Evolutionary conservation across 2,113 vertebrate species (phyloP), one percentile per base, ranked within the genome.

Genomic region (Gavia stellata): DNA sequence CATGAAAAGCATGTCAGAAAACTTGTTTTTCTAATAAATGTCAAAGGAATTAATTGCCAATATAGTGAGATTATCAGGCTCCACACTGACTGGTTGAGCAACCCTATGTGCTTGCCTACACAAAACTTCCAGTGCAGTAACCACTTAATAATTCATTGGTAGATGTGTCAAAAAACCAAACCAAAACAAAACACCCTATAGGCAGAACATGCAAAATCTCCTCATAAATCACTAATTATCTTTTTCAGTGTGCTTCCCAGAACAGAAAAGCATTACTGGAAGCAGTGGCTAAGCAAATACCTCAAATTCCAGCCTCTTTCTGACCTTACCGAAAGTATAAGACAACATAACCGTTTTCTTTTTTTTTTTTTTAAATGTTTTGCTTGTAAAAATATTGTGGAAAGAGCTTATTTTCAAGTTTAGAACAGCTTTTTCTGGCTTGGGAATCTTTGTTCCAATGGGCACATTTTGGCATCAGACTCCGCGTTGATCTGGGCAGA

Each of bases 181-280:
- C 5, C 9, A 52, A 63, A 81, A 5, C 56, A 74, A 90, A 92
- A 65, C 25, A 86, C 17, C 70, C 85, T 88, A 88, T 72, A 96
- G 73, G 50, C 83, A 91, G 56, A 89, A 72, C n/a, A 90, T 50
- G 58, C 34, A 94, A 87, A 82, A 92, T 67, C 33, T 56, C 49
- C 65, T 80, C 61, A 91, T 80, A 92, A 94, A 95, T 87, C 77
- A 87, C 25, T 65, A 75, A 87, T 91, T 92, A 55, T 66, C 29
- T 81, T 83, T 81, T 68, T 84, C 82, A 81, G 42, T 56, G 34
- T 62, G 52, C 33, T 94, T 89, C 66, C 56, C 86, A 92, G 84
- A 92, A 95, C 14, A 91, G 73, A 72, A 77, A 9, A 82, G 19
- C 44, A 49, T 93, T 86, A 79, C 86, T 91, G 71, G 73, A 94